Evolutionary conservation across 2,113 vertebrate species (phyloP), one percentile per base, ranked within the genome.

Genomic region (Tragulus kanchil): DNA sequence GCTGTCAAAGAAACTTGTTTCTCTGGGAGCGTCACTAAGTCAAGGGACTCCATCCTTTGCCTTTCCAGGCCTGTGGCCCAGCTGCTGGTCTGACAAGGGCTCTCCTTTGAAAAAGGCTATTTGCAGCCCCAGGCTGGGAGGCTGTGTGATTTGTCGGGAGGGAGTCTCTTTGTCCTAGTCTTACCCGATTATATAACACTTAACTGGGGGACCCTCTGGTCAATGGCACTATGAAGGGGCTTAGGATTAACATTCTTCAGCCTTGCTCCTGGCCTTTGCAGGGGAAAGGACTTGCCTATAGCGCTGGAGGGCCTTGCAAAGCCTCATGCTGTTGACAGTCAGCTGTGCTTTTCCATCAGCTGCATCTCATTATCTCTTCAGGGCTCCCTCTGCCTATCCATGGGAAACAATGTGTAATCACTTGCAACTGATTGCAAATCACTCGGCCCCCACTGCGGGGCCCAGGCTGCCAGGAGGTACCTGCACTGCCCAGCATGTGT

Each of bases 341-440:
- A 98, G 98, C 98, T 98, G 98, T 98, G 98, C 98, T 98, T 98
- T 98, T 95, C 99, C 98, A 97, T 99, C 99, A 99, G 99, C 98
- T 99, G 98, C 98, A 98, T 98, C 98, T 99, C 98, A 99, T 99
- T 99, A 99, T 98, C 98, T 98, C 95, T 95, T 98, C 98, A 98
- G 98, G 98, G 98, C 98, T 98, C 98, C 98, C 98, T 98, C 85
- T 98, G 98, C 98, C 98, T 98, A 98, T 98, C 98, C 97, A 98
- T 98, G 97, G 98, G 98, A 98, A 98, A 99, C 99, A 99, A 99
- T 99, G 98, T 61, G 98, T 97, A 99, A 99, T 99, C 98, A 99
- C 98, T 99, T 97, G 98, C 98, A 97, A 98, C 98, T 99, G 99
- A 99, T 99, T 98, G 98, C 98, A 98, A 99, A 98, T 98, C 98